Percentiles rank a stretch among this genome's conserved stretches.
phyloP scores from a whole-genome alignment of 2,797 vertebrate species.

The Stomatorhinus walkeri region DNA sequence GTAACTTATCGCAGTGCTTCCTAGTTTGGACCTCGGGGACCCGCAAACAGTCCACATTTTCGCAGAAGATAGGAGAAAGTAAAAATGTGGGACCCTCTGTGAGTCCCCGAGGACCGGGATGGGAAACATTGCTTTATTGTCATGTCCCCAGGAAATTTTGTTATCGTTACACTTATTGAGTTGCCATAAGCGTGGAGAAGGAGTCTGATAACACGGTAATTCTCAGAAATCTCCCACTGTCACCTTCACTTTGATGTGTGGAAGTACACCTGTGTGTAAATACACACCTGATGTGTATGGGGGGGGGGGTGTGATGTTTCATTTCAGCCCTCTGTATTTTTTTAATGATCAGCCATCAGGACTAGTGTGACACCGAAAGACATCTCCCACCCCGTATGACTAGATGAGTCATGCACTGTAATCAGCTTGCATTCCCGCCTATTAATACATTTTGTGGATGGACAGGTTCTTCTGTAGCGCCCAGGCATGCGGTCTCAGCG shows the following conservation, averaged over 20 bases:
- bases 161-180: background rate
- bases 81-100: background rate
- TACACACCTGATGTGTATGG: background rate
- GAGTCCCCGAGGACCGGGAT: background rate
- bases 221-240: background rate
- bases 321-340: background rate
- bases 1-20: background rate
- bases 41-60: background rate
- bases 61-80: background rate
- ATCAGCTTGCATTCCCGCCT: background rate
- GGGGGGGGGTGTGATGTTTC: background rate
- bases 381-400: background rate
- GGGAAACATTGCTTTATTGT: background rate
- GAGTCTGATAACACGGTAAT: background rate
- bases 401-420: background rate
- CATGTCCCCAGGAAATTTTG: background rate
- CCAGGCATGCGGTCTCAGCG: background rate
- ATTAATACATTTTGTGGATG: background rate
- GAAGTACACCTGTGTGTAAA: background rate
- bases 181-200: background rate
- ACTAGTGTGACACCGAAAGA: background rate
- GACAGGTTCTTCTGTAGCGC: background rate
- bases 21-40: background rate
- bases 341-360: background rate
- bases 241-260: background rate